phyloP scores from a whole-genome alignment of 2,113 vertebrate genomes.

The Laticauda laticaudata region DNA sequence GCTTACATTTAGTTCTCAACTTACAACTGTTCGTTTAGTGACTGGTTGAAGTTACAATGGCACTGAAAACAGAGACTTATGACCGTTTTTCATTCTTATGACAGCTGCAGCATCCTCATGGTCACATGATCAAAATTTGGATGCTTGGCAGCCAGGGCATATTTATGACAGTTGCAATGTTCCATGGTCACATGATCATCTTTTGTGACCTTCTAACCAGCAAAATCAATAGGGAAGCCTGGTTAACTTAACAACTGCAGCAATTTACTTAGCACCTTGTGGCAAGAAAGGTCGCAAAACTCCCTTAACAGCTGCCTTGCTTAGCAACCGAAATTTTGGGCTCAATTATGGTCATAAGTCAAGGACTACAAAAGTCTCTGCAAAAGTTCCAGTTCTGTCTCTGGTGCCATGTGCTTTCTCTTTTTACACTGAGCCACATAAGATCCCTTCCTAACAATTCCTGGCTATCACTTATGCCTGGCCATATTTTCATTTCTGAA shows the following conservation, averaged over 20 bases:
- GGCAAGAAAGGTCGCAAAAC: neutral
- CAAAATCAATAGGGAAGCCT: neutral
- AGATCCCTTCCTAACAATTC: neutral
- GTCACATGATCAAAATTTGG: neutral
- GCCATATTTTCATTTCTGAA: conserved; percentile 8
- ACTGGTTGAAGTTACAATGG: neutral
- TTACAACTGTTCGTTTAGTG: neutral
- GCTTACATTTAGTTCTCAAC: neutral
- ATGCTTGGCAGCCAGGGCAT: neutral
- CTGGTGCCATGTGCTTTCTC: neutral
- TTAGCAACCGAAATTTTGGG: neutral
- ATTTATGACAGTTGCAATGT: neutral
- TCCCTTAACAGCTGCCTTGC: neutral
- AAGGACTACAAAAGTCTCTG: neutral
- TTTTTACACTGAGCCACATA: neutral
- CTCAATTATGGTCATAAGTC: neutral
- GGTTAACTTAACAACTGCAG: neutral
- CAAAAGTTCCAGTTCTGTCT: neutral
- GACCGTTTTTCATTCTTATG: neutral
- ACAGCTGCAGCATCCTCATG: neutral
- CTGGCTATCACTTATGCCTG: neutral
- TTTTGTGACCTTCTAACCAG: neutral
- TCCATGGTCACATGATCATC: neutral
- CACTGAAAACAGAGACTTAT: neutral
- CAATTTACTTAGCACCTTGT: neutral